Evolutionary conservation across 2,888 invertebrate genomes (phyloP), one percentile per base, ranked within the genome.

Genomic region (Drosophila maculinotata): DNA sequence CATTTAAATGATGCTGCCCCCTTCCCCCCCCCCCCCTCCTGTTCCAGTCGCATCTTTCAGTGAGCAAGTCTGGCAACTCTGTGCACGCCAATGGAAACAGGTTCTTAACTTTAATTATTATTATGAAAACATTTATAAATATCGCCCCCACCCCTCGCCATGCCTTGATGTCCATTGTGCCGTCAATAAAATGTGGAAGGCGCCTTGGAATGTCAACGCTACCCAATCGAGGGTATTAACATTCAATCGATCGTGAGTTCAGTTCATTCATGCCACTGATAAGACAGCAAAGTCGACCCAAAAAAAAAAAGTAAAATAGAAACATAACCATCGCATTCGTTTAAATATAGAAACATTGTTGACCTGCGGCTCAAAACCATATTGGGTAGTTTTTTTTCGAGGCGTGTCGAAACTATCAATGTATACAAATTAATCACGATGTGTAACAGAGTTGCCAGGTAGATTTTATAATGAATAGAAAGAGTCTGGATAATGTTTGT

Each of bases 211-310:
- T 79, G 81, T 81, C 74, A 79, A 78, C 63, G 76, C 65, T 47
- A 60, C 52, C 65, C 62, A 60, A 49, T 68, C 65, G 83, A 83
- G 81, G 81, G 79, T 81, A 83, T 80, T 81, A 80, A 83, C 81
- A 80, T 78, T n/a, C 79, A 52, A 69, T 62, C 69, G 79, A 79
- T 81, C 70, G 74, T 64, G 79, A 80, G 85, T 84, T 45, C 31
- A 20, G 20, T 36, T 82, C 82, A 81, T 84, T 84, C 82, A 82
- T 78, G 80, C 76, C 74, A 76, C 63, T 82, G 82, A 82, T 83
- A 83, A 82, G 71, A 36, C 59, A 23, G 51, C 39, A 28, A 15
- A 8, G n/a, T 15, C 15, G 17, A 36, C 10, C 33, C 44, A 10
- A 23, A 31, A 47, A 20, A 28, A 30, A n/a, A 26, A 28, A 59